phyloP scores from a whole-genome alignment of 2,113 vertebrate species.

The Rousettus leschenaultii region DNA sequence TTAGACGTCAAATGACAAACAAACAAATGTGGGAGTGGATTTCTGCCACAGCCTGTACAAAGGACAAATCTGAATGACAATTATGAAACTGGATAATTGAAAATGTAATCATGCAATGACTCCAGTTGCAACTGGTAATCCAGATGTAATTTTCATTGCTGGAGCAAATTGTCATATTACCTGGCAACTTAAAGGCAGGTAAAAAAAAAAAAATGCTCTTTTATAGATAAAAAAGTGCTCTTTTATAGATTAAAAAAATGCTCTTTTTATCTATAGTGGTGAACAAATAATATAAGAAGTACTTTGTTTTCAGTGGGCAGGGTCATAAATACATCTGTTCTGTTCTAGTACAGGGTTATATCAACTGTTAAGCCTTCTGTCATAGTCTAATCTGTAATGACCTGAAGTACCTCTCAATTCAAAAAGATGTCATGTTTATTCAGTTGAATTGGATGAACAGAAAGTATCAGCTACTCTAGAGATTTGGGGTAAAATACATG shows the following conservation, averaged over 20 bases:
- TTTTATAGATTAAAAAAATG: no score
- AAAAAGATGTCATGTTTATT: background rate
- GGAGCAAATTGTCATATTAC: background rate
- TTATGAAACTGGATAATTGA: background rate
- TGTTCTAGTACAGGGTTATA: accelerated
- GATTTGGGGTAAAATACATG: background rate
- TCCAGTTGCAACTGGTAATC: background rate
- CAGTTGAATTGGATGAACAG: background rate
- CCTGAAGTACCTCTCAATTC: background rate
- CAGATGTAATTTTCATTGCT: background rate
- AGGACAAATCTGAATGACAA: background rate
- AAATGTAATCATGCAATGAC: background rate
- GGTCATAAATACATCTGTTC: background rate
- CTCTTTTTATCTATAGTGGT: background rate
- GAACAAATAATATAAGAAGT: background rate
- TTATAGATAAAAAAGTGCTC: no score
- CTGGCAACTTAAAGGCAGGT: background rate
- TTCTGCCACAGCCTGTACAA: background rate
- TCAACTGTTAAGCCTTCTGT: background rate
- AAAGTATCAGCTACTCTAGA: background rate
- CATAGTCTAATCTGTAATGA: background rate
- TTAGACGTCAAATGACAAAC: background rate
- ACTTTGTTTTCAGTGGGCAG: background rate
- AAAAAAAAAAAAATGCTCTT: no score
- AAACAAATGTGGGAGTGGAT: background rate